Evolutionary conservation across 1,140 invertebrate species (phyloP).

Genomic region (Mesaphorura yosii): DNA sequence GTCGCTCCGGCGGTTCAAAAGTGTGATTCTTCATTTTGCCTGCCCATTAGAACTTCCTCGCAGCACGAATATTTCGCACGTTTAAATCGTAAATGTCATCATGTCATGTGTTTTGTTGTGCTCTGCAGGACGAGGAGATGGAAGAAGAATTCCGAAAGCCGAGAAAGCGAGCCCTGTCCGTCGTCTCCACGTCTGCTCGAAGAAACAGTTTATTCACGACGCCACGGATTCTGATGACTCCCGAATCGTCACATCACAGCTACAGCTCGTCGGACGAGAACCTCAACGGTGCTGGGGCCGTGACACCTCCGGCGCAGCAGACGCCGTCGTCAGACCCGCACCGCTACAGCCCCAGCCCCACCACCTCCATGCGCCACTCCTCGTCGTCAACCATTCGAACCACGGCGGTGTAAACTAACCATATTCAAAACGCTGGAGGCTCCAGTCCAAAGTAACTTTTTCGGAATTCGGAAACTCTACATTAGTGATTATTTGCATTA

Average conservation of each 20-base stretch:
- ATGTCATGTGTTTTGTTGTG: too few relatives aligned
- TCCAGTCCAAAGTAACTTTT: too few relatives aligned
- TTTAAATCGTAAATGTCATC: too few relatives aligned
- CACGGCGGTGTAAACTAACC: conserved; percentile 20
- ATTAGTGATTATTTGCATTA: too few relatives aligned
- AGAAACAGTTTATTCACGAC: conserved; percentile 24
- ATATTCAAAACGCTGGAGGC: too few relatives aligned
- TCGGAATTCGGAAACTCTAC: too few relatives aligned
- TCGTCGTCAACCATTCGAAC: conserved; percentile 26
- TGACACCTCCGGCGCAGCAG: not conserved
- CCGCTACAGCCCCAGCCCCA: not conserved
- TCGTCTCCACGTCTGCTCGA: conserved; percentile 17
- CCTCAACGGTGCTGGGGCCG: not conserved
- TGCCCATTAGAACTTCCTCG: too few relatives aligned
- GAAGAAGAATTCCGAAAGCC: conserved; percentile 33
- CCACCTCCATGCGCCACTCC: conserved; percentile 1
- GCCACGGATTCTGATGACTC: not conserved
- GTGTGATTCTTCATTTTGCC: too few relatives aligned
- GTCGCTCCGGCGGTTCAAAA: too few relatives aligned
- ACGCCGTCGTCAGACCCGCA: too few relatives aligned
- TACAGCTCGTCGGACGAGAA: conserved; percentile 21
- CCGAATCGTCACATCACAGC: conserved; percentile 21
- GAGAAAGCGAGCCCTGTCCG: conserved; percentile 34
- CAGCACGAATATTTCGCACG: too few relatives aligned
- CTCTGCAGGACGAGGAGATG: conserved; percentile 31